phyloP scores from a whole-genome alignment of 2,797 vertebrate genomes.

The Coracias cyanogaster region DNA sequence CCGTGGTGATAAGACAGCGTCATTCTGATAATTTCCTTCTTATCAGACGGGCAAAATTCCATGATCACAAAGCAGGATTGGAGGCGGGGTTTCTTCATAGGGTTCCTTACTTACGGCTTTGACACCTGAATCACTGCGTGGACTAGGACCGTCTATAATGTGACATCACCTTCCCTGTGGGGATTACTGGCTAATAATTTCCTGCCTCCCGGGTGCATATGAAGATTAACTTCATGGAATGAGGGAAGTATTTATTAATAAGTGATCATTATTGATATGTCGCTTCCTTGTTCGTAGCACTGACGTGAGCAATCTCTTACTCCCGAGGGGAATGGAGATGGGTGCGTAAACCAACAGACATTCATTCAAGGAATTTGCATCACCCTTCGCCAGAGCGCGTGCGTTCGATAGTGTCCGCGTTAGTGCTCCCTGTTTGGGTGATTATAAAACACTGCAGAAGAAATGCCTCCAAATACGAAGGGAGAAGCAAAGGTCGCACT shows the following conservation, averaged over 20 bases:
- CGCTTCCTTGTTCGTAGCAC: not conserved
- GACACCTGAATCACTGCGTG: not conserved
- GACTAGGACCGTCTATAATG: not conserved
- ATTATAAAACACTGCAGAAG: not conserved
- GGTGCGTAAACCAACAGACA: conserved; percentile 4
- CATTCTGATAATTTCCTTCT: not conserved
- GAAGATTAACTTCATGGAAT: conserved; percentile 52
- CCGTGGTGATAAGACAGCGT: not conserved
- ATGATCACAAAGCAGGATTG: not conserved
- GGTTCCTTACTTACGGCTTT: not conserved
- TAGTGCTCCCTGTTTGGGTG: not conserved
- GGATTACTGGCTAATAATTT: not conserved
- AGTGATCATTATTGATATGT: not conserved
- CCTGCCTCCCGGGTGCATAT: not conserved
- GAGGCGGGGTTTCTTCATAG: not conserved
- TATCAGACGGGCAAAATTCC: not conserved
- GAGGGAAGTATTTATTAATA: conserved; percentile 55
- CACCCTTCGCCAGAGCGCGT: not conserved
- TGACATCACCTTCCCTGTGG: not conserved
- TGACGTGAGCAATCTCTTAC: not conserved
- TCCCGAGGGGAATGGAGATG: conserved; percentile 37
- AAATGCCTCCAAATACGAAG: not conserved
- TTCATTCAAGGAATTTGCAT: conserved; percentile 1
- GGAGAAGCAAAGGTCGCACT: not conserved
- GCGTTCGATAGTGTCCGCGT: not conserved